Evolutionary conservation across 2,888 invertebrate species (phyloP), one percentile per base, ranked within the genome.

Genomic region (Orchesella flavescens): DNA sequence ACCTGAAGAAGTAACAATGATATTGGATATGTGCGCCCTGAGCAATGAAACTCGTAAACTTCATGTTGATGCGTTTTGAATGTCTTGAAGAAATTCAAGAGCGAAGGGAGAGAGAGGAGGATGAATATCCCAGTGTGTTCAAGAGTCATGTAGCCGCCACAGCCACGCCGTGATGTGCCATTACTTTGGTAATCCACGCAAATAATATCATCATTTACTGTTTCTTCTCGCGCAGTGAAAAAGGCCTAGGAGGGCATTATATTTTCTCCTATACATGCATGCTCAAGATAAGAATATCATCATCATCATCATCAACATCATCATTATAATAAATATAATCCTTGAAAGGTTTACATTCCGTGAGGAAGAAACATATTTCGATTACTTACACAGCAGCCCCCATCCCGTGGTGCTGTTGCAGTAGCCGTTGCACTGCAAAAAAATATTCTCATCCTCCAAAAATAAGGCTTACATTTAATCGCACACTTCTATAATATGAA

Each of bases 1-100:
- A 80, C 80, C 80, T 55, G 80, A 80, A 80, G 80, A 65, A 72
- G 73, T 80, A 55, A 73, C 65, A 80, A 73, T 73, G 57, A 66
- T 80, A 66, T 34, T 34, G 34, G 34, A 34, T 34, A 34, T 80
- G 80, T 55, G 73, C 73, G 73, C 80, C 73, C 73, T 57, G 17
- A 80, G 73, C 72, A 46, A 66, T 68, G 65, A 79, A 73, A 66
- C 53, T 79, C 63, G 59, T 23, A 63, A 59, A 55, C 19, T 72
- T 53, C 79, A 43, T 17, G 44, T 44, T 21, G n/a, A 19, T 19
- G 68, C 65, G 55, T 68, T 68, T 68, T 65, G 43, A n/a, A 17
- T 43, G 23, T 61, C 53, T 68, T 19, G 43, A n/a, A 44, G 44
- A 34, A 19, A 74, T 49, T 24, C 65, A 15, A 44, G 44, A 66